phyloP scores from a whole-genome alignment of 1,140 invertebrate species.

The Pseudomyrmex concolor region DNA sequence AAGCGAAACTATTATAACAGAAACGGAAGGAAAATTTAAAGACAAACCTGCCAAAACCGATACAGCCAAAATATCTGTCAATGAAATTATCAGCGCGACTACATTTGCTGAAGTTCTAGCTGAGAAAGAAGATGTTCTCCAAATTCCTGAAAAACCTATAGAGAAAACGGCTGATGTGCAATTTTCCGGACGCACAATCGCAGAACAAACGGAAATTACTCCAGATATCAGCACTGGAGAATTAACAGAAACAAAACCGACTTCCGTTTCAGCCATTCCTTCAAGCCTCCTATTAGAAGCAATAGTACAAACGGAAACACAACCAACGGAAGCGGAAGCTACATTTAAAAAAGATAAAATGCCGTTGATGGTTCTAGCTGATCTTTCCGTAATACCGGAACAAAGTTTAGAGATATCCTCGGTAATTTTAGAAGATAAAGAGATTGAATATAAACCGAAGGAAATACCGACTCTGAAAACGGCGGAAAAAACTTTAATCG shows the following conservation, averaged over 20 bases:
- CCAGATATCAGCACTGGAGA: conserved; percentile 78
- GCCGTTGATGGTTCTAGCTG: conserved; percentile 75
- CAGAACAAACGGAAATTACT: conserved; percentile 83
- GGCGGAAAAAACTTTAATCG: conserved; percentile 75
- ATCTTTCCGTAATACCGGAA: conserved; percentile 78
- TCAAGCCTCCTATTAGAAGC: conserved; percentile 79
- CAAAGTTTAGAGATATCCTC: conserved; percentile 80
- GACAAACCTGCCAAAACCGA: conserved; percentile 77
- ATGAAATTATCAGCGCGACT: conserved; percentile 82
- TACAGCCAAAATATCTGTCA: conserved; percentile 81
- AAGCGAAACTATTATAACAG: conserved; percentile 83
- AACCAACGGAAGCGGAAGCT: conserved; percentile 79
- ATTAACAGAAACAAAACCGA: conserved; percentile 77
- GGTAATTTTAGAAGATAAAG: conserved; percentile 84
- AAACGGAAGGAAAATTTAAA: conserved; percentile 84
- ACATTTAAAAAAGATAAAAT: conserved; percentile 72
- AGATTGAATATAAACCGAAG: conserved; percentile 79
- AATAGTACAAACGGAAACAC: conserved; percentile 76
- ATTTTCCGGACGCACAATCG: conserved; percentile 81
- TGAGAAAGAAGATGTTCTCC: conserved; percentile 84
- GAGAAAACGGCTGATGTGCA: conserved; percentile 79
- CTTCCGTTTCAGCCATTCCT: conserved; percentile 73
- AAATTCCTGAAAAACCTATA: conserved; percentile 74
- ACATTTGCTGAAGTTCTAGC: conserved; percentile 82
- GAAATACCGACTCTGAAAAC: conserved; percentile 76